These are phyloP conservation scores for Epizoanthus fatuus DNA, from an alignment of 92 coral and sea anemone species.

Conservation along the genomic window DNA sequence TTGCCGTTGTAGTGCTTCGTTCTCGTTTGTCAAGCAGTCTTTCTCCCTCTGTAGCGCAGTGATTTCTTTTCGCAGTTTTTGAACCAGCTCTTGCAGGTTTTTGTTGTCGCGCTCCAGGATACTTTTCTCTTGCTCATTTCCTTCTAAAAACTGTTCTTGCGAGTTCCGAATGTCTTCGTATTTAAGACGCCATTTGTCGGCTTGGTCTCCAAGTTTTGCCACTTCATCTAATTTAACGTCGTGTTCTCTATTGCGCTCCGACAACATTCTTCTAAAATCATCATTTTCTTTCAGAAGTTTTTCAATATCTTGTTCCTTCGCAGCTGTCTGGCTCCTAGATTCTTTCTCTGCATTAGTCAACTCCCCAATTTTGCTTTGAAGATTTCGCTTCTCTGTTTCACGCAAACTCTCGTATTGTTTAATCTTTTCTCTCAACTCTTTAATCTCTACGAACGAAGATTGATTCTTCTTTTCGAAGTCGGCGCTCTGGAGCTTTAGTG, in stretches of 20 bases:
- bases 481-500: not conserved
- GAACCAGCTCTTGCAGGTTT: not conserved
- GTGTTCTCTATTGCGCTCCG: slow-evolving; percentile 19
- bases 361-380: slow-evolving; percentile 2
- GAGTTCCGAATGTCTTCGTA: slow-evolving; percentile 3
- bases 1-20: slow-evolving; percentile 69
- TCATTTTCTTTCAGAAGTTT: not conserved
- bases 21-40: slow-evolving; percentile 52
- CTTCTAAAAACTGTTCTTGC: slow-evolving; percentile 1
- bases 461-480: slow-evolving; percentile 7
- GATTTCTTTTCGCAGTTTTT: slow-evolving; percentile 15
- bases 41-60: not conserved
- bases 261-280: not conserved
- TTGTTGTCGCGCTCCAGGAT: slow-evolving; percentile 6
- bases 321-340: slow-evolving; percentile 4
- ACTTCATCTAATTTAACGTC: not conserved
- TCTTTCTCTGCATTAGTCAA: not conserved
- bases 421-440: slow-evolving; percentile 6
- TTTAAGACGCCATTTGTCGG: not conserved
- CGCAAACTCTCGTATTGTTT: not conserved
- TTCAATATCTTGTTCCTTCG: not conserved
- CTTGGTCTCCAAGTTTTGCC: not conserved
- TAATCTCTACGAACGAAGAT: not conserved
- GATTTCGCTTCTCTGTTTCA: not conserved
- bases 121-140: slow-evolving; percentile 10